Evolutionary conservation across 1,140 invertebrate genomes (phyloP), one percentile per base, ranked within the genome.

Genomic region (Lordiphosa stackelbergi): DNA sequence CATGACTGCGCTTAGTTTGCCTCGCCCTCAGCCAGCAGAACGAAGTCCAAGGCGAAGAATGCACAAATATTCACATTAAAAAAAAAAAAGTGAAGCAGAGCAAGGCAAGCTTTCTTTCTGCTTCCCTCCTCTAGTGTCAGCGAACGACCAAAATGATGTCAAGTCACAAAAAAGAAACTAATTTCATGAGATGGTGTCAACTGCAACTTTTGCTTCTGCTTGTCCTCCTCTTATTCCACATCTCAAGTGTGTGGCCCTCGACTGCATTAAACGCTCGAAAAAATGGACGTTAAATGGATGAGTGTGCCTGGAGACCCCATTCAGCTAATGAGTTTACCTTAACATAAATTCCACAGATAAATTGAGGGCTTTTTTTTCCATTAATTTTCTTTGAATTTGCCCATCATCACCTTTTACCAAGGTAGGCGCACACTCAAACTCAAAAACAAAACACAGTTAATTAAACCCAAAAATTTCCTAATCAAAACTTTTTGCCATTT

Each of bases 141-240:
- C 55, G 12, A 55, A 42, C 47, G 61, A 38, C 41, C 54, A 48
- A 72, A 69, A 72, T 57, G 56, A 72, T 72, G 62, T 72, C 69
- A 72, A 73, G 52, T 72, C 61, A 72, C 19, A 46, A 68, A 68
- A 69, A 59, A 63, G 48, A 63, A 77, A 68, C 54, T 68, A 63
- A 77, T 72, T 77, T 72, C 47, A 54, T 68, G 63, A 72, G 63
- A 56, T 66, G 62, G 58, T 72, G 73, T 75, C 73, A 72, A 64
- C 73, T 75, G 73, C 73, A 72, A 66, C 66, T 55, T 69, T 69
- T 55, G 37, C 51, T 19, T 10, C 41, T 59, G 46, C 31, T 38
- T 47, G 45, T 34, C 12, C 31, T 41, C 40, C 42, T 57, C 52
- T 53, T 55, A 36, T 19, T 41, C 37, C 48, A 34, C 41, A 36